Evolutionary conservation across 1,140 invertebrate genomes (phyloP).

Genomic region (Augochlora pura): DNA sequence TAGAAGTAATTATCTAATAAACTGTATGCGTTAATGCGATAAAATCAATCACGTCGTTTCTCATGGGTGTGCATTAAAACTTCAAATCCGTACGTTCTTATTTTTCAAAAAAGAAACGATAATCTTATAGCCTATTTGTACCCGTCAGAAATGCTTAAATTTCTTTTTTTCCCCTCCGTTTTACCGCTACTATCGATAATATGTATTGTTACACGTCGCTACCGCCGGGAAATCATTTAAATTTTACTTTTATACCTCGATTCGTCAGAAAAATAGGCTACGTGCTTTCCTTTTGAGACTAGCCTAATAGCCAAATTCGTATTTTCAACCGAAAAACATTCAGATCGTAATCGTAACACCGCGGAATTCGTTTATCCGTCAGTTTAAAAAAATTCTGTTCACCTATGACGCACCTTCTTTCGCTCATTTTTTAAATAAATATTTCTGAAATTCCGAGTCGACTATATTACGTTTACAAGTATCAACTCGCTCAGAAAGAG

Average conservation of each 20-base stretch:
- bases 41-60: conserved; percentile 44
- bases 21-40: conserved; percentile 37
- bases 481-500: conserved; percentile 26
- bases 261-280: conserved; percentile 56
- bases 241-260: not conserved
- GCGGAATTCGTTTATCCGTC: not conserved
- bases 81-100: conserved; percentile 70
- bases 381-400: conserved; percentile 2
- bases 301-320: conserved; percentile 30
- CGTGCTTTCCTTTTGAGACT: not conserved
- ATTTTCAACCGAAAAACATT: conserved; percentile 18
- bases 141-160: conserved; percentile 76
- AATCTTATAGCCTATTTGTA: conserved; percentile 78
- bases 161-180: conserved; percentile 43
- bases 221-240: conserved; percentile 24
- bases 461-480: not conserved
- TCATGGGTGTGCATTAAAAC: conserved; percentile 64
- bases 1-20: conserved; percentile 30
- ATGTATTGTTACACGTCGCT: conserved; percentile 49
- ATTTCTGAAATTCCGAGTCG: not conserved
- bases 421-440: not conserved
- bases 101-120: conserved; percentile 49
- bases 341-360: conserved; percentile 8
- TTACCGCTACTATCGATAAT: conserved; percentile 57
- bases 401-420: not conserved